Base-by-base conservation (phyloP, 2,797 vertebrate genomes). In the Lepilemur ruficaudatus region DNA sequence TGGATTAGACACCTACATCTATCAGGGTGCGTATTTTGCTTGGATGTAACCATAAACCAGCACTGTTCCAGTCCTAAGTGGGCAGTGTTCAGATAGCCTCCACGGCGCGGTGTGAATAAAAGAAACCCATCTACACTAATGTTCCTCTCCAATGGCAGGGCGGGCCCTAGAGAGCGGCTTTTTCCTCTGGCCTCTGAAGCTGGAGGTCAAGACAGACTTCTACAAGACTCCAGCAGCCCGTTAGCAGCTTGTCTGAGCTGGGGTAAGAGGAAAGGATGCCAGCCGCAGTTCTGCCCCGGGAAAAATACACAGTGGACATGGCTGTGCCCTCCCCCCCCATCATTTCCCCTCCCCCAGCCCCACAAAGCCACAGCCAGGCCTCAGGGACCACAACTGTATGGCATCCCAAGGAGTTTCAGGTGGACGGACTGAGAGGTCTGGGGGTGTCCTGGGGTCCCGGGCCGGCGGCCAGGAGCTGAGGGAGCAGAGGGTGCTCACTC, bases 1-100 rank as follows among this genome's bases (percentile, higher is more conserved):
- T 93, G 95, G 97, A 98, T 98, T 98, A 98, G 96, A 98, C 95
- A 97, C 97, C 96, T 95, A 72, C 96, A 98, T 97, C 96, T 98
- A 97, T 98, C 96, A 97, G 91, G 59, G 67, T 92, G 63, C 38
- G 25, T 80, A 95, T 94, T 97, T 97, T 98, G 94, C 96, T 97
- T 96, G 98, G 98, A 83, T 96, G 89, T 69, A 89, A 98, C 97
- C 95, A 83, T 80, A 95, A 97, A 96, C 55, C 90, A 95, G 97
- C 72, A 61, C 87, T 88, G 81, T 95, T 98, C 97, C 43, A n/a
- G 12, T 89, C 96, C 91, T 88, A 96, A 96, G 91, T 95, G 92
- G 87, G 78, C 79, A 70, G 57, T 48, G 75, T 65, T 94, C 81
- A 32, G 70, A 91, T 46, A 78, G 76, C 85, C 92, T 79, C 61